phyloP scores from a whole-genome alignment of 2,888 invertebrate species.

The Caenorhabditis zanzibari region DNA sequence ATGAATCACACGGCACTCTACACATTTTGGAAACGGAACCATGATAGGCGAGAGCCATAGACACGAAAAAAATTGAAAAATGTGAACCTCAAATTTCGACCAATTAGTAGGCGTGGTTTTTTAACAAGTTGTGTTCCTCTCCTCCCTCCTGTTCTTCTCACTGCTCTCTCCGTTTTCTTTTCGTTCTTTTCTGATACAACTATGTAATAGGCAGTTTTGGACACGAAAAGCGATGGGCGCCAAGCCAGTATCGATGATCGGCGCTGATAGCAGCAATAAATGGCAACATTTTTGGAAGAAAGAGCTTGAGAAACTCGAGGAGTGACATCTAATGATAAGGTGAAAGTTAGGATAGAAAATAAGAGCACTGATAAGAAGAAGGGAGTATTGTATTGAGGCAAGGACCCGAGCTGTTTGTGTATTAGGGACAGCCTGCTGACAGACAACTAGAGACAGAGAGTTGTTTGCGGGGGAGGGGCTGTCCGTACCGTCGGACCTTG shows the following conservation, averaged over 20 bases:
- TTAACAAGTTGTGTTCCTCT: conserved; percentile 24
- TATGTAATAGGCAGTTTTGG: conserved; percentile 37
- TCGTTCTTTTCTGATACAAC: conserved; percentile 7
- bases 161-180: conserved; percentile 8
- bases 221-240: conserved; percentile 22
- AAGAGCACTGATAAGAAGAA: conserved; percentile 40
- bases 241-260: conserved; percentile 20
- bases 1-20: conserved; percentile 47
- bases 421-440: conserved; percentile 22
- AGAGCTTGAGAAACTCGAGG: conserved; percentile 32
- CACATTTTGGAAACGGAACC: conserved; percentile 38
- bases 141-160: not conserved
- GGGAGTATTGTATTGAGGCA: conserved; percentile 35
- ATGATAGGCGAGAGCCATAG: not conserved
- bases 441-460: conserved; percentile 28
- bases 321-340: conserved; percentile 33
- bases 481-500: conserved; percentile 49
- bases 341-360: conserved; percentile 30
- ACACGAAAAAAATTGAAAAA: not conserved
- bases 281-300: conserved; percentile 48
- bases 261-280: conserved; percentile 31
- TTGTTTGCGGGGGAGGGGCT: conserved; percentile 44
- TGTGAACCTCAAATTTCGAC: conserved; percentile 20
- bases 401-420: conserved; percentile 51
- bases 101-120: conserved; percentile 52